phyloP scores from a whole-genome alignment of 2,113 vertebrate species.

The Nematolebias whitei region DNA sequence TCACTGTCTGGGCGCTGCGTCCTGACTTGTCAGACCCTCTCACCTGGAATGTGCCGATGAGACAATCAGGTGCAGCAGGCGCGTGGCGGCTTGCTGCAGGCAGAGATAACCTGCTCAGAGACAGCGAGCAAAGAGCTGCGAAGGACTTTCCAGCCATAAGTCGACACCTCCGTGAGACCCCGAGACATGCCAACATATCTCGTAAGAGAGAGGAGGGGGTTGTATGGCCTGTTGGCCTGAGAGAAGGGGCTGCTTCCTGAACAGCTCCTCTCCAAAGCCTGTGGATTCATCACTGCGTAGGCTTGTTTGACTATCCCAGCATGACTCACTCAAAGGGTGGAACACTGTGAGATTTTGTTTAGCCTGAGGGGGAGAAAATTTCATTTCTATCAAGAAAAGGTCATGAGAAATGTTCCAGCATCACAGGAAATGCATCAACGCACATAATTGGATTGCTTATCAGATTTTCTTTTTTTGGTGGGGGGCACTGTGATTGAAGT shows the following conservation, averaged over 20 bases:
- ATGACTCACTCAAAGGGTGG: slow-evolving; percentile 76
- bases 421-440: slow-evolving; percentile 71
- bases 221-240: slow-evolving; percentile 17
- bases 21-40: slow-evolving; percentile 83
- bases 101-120: slow-evolving; percentile 78
- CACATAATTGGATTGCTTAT: slow-evolving; percentile 71
- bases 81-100: slow-evolving; percentile 91
- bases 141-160: slow-evolving; percentile 18
- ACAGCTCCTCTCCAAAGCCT: slow-evolving; percentile 45
- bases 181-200: slow-evolving; percentile 19
- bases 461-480: slow-evolving; percentile 38
- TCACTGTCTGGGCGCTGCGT: slow-evolving; percentile 88
- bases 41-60: slow-evolving; percentile 91
- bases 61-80: slow-evolving; percentile 96
- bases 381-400: slow-evolving; percentile 75
- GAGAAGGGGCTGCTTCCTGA: slow-evolving; percentile 61
- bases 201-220: slow-evolving; percentile 11
- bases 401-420: slow-evolving; percentile 64
- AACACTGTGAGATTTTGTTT: slow-evolving; percentile 70
- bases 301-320: slow-evolving; percentile 60
- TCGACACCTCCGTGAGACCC: slow-evolving; percentile 35
- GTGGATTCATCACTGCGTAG: slow-evolving; percentile 29
- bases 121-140: slow-evolving; percentile 66
- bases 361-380: slow-evolving; percentile 74
- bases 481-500: slow-evolving; percentile 60